Base-by-base conservation (phyloP, 2,888 invertebrate genomes). In the Leptura quadrifasciata region DNA sequence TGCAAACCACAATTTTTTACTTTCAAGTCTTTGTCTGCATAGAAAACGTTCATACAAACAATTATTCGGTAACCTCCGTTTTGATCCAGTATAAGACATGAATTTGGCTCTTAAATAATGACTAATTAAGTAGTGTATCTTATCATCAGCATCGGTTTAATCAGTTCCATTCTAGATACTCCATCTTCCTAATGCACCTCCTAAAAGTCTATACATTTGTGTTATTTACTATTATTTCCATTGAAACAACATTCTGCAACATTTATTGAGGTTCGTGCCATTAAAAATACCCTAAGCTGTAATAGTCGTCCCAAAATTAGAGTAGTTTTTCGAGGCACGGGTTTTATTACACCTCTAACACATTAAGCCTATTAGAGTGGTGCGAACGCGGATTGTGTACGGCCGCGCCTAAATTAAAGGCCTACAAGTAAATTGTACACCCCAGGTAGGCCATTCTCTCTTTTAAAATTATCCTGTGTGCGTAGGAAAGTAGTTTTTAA, bases 301-400 rank as follows among this genome's bases (percentile, higher is more conserved):
- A 52, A 58, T 58, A 69, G 58, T 20, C 69, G 35, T n/a, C 21
- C 69, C 39, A 35, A 69, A 69, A 69, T 69, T 69, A 58, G 58
- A 57, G 69, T 58, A 64, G 67, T 67, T 65, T 57, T 74, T 65
- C 58, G 60, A 58, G 20, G 58, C 31, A 47, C 39, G 57, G 65
- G 65, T 24, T 67, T 74, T 74, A 74, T 67, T 74, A 67, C 67
- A 67, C 58, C 31, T 47, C 73, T 60, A 74, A 60, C 73, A 58
- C 73, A 74, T 67, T 73, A 67, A 67, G 68, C 67, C 67, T 74
- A 74, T 74, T 74, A 74, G 60, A 65, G 21, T 47, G 65, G 72
- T 55, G 72, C 57, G 57, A 57, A 57, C 57, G 57, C 21, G 60
- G 61, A 70, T 57, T 57, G 57, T 35, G 27, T 71, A 61, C n/a